Evolutionary conservation across 2,888 invertebrate species (phyloP), one percentile per base, ranked within the genome.

Genomic region (Athalia circularis): DNA sequence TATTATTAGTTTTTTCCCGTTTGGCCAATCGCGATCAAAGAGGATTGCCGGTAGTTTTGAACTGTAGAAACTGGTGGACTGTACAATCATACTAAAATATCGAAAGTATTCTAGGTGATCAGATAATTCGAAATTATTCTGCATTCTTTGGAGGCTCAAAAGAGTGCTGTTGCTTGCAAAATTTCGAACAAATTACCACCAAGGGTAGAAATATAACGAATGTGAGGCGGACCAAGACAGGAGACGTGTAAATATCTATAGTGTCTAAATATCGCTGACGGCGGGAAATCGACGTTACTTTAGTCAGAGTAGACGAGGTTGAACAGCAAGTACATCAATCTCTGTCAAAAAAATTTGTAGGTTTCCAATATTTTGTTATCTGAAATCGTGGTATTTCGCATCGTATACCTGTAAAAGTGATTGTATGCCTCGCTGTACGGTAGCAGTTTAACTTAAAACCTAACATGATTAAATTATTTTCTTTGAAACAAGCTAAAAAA

Each of bases 401-500:
- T 61, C 57, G 70, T 74, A 29, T 29, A 29, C 29, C 77, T 77
- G 62, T 75, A 75, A 77, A 79, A 76, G 75, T 77, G 79, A 78
- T 83, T 83, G 82, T 84, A 83, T 84, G 84, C 83, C 82, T 82
- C 82, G 79, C 80, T 83, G 82, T 79, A 82, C 65, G 79, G 76
- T 80, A 80, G 77, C 64, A 29, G 29, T 29, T 59, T 68, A 82
- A 61, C 83, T 80, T 78, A 82, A 81, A 84, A 80, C 80, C 83
- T 90, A 92, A 89, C 90, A 99, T 99, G 99, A 98, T 99, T 91
- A 98, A 98, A 94, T 94, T 99, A 92, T 99, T 99, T 94, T 98
- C 98, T 85, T 92, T 99, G 90, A 99, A 99, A 93, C 97, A 99
- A 93, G 98, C 98, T 92, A 98, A 98, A 93, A 98, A 98, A 93